A percentile compares a stretch with the other conserved stretches of the same genome.
Conservation (phyloP, 2,888 invertebrate genomes). For the Spatulosminthurus flaviceps region DNA sequence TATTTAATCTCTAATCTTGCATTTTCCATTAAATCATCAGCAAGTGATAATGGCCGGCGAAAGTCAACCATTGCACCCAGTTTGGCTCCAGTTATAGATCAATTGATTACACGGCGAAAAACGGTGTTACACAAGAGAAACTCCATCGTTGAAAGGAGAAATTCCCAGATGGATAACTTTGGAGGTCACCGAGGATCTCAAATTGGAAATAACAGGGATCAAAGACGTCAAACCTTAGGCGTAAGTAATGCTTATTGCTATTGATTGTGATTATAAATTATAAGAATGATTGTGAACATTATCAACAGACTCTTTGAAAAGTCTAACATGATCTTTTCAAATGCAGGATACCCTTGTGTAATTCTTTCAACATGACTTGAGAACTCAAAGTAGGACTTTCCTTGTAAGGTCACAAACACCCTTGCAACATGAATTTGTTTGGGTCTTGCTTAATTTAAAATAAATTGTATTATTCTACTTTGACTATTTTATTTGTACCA, state of each 20-base stretch:
- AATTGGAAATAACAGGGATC: not conserved
- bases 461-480: not conserved
- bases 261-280: too few species aligned
- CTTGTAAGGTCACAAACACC: too few species aligned
- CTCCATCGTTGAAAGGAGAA: not conserved
- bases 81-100: not conserved
- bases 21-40: not conserved
- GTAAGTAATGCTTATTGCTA: too few species aligned
- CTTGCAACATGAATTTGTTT: too few species aligned
- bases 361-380: too few species aligned
- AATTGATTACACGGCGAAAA: not conserved
- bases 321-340: too few species aligned
- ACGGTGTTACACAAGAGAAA: slow-evolving; percentile 3
- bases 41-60: slow-evolving; percentile 11
- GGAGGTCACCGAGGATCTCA: slow-evolving; percentile 1
- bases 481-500: not conserved
- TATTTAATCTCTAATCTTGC: too few species aligned
- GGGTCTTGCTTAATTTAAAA: too few species aligned
- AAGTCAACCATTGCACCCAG: slow-evolving; percentile 4
- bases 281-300: too few species aligned
- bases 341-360: too few species aligned
- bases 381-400: too few species aligned
- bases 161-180: slow-evolving; percentile 16
- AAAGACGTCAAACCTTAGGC: not conserved
- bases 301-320: too few species aligned